Evolutionary conservation across 2,888 invertebrate genomes (phyloP), one percentile per base, ranked within the genome.

Genomic region (Alloscopus bannaensis): DNA sequence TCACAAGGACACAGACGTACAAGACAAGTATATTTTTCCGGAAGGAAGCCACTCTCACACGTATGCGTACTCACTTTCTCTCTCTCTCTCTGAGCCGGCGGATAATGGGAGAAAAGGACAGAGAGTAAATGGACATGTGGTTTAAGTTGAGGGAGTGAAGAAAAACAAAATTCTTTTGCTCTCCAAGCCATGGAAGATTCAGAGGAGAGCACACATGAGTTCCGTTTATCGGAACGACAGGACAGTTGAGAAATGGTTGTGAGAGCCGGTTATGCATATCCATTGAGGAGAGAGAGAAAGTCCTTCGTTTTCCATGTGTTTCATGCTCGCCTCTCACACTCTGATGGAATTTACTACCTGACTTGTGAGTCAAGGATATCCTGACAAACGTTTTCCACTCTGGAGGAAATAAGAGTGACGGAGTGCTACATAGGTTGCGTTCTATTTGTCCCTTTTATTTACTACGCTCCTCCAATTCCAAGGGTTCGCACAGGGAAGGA

Each of bases 171-270:
- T n/a, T n/a, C n/a, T n/a, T n/a, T n/a, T n/a, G n/a, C n/a, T n/a
- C n/a, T n/a, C n/a, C n/a, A n/a, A n/a, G n/a, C n/a, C n/a, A n/a
- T n/a, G n/a, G n/a, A n/a, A n/a, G n/a, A n/a, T n/a, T n/a, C n/a
- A n/a, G n/a, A n/a, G n/a, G n/a, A n/a, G n/a, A n/a, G n/a, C n/a
- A n/a, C n/a, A n/a, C n/a, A n/a, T 24, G 28, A 31, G 47, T 59
- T 68, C 55, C 59, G 57, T 66, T 75, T 75, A 75, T 75, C 75
- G 75, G 59, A 57, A 57, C 57, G 52, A 45, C 62, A 50, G 78
- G 84, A 84, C 82, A 82, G 81, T 80, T 84, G 84, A 84, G 80
- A 84, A 84, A 84, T 84, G 80, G 80, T 69, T 75, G 59, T 50
- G 73, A 82, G 77, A 73, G 68, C 81, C 40, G 68, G 71, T 68